Base-by-base conservation (phyloP, 2,113 vertebrate species). In the Thomomys bottae region DNA sequence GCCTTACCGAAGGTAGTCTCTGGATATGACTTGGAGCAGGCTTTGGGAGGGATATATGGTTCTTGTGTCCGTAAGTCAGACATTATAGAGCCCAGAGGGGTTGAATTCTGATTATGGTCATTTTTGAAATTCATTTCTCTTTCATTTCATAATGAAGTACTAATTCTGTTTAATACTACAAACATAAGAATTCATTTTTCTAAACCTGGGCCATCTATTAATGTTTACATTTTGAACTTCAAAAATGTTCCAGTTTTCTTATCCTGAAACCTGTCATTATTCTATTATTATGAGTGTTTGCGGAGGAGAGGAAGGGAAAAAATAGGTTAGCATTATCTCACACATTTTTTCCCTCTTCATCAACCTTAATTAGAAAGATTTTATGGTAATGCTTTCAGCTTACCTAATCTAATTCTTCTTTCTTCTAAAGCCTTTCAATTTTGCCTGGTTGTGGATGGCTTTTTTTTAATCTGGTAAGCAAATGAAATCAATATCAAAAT, bases 341-440 rank as follows among this genome's bases (percentile, higher is more conserved):
- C 88, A 17, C 42, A 75, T 87, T 84, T 88, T 82, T 61, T 17
- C 49, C 49, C 49, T 54, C 68, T 32, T 67, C 75, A 79, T 84
- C 70, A 88, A 89, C 23, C 84, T 94, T 93, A 95, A 96, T 93
- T 95, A 92, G 92, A 90, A 92, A 89, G 78, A 63, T 83, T 94
- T 91, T 64, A 23, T 84, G 32, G 63, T 49, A 67, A 93, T 83
- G 61, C 49, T 83, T 92, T 90, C 71, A 82, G 72, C 64, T 78
- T 92, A 84, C 40, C 45, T 90, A 89, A 94, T 93, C 85, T 59
- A 92, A 75, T 84, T 94, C 67, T 92, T 93, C n/a, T 92, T 93
- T 30, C 38, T 81, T 71, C 8, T 64, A 83, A 87, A 87, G 32
- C 73, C 84, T 92, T 89, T 70, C 84, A 89, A 95, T 34, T 88